phyloP scores from a whole-genome alignment of 1,140 invertebrate genomes.

The Brachionus plicatilis region DNA sequence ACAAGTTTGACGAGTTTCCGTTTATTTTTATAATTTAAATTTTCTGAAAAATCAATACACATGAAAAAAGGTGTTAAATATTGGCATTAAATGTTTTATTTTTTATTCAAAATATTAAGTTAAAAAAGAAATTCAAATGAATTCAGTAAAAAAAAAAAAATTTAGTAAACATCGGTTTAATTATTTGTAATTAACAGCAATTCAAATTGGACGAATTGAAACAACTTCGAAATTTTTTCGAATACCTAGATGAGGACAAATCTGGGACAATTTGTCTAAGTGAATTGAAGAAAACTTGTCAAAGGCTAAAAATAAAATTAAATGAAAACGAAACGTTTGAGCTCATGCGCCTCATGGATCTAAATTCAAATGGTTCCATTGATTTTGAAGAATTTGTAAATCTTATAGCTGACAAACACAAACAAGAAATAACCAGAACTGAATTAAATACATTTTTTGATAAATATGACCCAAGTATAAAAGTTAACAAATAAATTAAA shows the following conservation, averaged over 20 bases:
- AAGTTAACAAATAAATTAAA: too few species aligned
- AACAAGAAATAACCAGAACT: not conserved
- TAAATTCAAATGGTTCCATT: constrained; percentile 21
- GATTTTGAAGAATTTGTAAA: constrained; percentile 33
- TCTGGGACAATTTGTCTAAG: not conserved
- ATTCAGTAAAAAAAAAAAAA: not conserved
- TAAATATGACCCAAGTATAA: not conserved
- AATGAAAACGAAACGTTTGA: not conserved
- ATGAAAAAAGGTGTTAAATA: not conserved
- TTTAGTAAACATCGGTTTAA: not conserved
- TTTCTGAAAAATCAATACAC: not conserved
- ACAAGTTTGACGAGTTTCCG: not conserved
- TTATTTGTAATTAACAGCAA: not conserved
- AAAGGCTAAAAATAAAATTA: not conserved
- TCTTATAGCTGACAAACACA: not conserved
- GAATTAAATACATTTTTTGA: not conserved
- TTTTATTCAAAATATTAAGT: too few species aligned
- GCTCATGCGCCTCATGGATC: constrained; percentile 27
- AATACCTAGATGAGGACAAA: not conserved
- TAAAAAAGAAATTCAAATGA: not conserved
- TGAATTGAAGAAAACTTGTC: not conserved
- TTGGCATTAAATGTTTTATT: not conserved
- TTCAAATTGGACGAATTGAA: not conserved
- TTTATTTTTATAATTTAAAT: not conserved
- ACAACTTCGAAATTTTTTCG: not conserved